A percentile compares a stretch with the other conserved stretches of the same genome.
phyloP scores from a whole-genome alignment of 2,113 vertebrate genomes.

The Mohoua ochrocephala region DNA sequence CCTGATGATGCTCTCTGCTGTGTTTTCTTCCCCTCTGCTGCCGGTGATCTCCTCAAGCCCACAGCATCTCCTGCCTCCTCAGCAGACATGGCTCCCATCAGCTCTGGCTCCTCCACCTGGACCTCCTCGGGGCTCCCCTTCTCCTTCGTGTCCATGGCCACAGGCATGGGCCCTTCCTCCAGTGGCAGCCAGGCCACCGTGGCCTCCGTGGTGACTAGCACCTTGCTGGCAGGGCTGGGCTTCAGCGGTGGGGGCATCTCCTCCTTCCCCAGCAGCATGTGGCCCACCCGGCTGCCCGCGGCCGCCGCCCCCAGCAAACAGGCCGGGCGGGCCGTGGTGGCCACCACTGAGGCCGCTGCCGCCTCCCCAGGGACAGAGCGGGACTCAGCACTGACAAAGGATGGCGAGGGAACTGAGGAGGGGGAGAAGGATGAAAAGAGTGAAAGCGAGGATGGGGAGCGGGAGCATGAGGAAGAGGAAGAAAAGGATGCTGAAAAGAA shows the following conservation, averaged over 20 bases:
- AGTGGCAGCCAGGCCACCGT: constrained; percentile 93
- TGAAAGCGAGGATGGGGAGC: constrained; percentile 75
- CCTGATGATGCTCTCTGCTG: constrained; percentile 49
- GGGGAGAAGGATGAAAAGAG: constrained; percentile 79
- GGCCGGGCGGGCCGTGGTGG: constrained; percentile 59
- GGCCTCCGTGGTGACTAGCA: constrained; percentile 94
- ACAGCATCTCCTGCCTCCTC: constrained; percentile 93
- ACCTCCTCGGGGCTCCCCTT: constrained; percentile 94
- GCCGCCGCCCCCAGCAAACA: constrained; percentile 68
- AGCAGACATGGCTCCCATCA: constrained; percentile 97
- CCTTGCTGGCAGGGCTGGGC: constrained; percentile 89
- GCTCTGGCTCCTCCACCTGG: constrained; percentile 96
- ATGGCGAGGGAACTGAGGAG: constrained; percentile 70
- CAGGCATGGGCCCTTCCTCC: constrained; percentile 91
- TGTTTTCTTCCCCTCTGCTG: constrained; percentile 49
- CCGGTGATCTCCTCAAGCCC: constrained; percentile 73
- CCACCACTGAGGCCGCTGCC: constrained; percentile 70
- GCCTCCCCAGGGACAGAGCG: constrained; percentile 69
- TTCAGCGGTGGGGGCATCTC: constrained; percentile 90
- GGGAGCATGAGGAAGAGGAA: constrained; percentile 79
- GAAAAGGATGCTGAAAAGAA: constrained; percentile 79
- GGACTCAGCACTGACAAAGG: constrained; percentile 63
- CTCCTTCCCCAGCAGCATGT: constrained; percentile 92
- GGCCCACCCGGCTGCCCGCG: constrained; percentile 80
- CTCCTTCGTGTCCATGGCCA: constrained; percentile 97